phyloP scores from a whole-genome alignment of 2,113 vertebrate species.

The Campylomormyrus numenius region DNA sequence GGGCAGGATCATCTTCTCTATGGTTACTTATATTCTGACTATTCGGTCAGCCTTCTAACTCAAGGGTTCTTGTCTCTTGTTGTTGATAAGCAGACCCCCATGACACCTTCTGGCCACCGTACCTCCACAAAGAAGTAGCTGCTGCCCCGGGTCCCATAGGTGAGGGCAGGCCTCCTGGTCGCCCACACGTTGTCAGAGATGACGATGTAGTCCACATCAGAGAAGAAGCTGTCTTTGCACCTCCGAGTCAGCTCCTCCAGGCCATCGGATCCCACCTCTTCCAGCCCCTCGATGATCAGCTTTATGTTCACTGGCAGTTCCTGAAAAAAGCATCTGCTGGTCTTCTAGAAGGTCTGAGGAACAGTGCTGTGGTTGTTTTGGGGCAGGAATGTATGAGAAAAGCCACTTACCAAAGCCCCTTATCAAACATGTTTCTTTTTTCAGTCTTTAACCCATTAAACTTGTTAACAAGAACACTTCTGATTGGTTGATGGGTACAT shows the following conservation, averaged over 20 bases:
- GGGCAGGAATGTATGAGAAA: not conserved
- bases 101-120: not conserved
- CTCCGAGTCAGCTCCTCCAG: conserved; percentile 51
- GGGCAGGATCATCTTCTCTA: not conserved
- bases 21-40: not conserved
- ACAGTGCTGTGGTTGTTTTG: not conserved
- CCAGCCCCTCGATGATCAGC: conserved; percentile 69
- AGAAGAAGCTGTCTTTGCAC: conserved; percentile 57
- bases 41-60: not conserved
- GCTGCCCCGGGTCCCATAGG: conserved; percentile 59
- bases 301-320: conserved; percentile 65
- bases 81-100: too few relatives aligned
- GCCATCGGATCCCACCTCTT: conserved; percentile 63
- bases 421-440: not conserved
- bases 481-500: not conserved
- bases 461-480: not conserved
- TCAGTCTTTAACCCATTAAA: not conserved
- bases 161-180: conserved; percentile 59
- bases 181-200: conserved; percentile 68
- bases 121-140: conserved; percentile 67
- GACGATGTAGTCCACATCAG: conserved; percentile 56
- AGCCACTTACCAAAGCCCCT: not conserved
- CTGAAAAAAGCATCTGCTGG: conserved; percentile 35
- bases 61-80: not conserved
- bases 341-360: not conserved